phyloP scores from a whole-genome alignment of 2,888 invertebrate genomes.

The Athripsodes cinereus region DNA sequence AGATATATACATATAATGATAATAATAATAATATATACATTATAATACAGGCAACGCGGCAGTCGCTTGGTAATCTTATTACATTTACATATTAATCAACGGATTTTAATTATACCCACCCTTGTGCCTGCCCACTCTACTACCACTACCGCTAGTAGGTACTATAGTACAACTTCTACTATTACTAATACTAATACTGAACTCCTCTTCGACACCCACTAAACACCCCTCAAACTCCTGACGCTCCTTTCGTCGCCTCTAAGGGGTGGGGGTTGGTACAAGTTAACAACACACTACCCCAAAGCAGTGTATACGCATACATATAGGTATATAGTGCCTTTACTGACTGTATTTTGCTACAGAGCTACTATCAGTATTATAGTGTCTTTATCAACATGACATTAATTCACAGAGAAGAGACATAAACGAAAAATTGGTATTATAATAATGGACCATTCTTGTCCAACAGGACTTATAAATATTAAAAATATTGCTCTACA shows the following conservation, averaged over 20 bases:
- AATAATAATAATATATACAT: too few species aligned
- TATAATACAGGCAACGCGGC: conserved; percentile 29
- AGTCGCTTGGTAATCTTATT: conserved; percentile 75
- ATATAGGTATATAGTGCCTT: too few species aligned
- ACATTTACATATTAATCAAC: conserved; percentile 98
- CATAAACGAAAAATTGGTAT: too few species aligned
- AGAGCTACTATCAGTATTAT: too few species aligned
- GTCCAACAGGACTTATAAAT: too few species aligned
- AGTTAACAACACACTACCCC: conserved; percentile 2
- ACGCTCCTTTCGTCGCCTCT: conserved; percentile 3
- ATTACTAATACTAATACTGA: not conserved
- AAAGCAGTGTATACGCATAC: not conserved
- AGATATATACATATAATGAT: too few species aligned
- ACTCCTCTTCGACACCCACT: not conserved
- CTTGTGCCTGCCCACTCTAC: conserved; percentile 34
- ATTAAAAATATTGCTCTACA: too few species aligned
- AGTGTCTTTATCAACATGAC: too few species aligned
- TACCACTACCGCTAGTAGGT: too few species aligned
- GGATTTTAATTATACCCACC: conserved; percentile 92
- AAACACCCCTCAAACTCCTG: not conserved
- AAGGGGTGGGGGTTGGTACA: not conserved
- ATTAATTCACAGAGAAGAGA: too few species aligned
- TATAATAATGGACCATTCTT: too few species aligned
- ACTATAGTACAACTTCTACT: not conserved
- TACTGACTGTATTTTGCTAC: too few species aligned